These are phyloP conservation scores for Brenthis daphne DNA, from an alignment of 2,888 invertebrate genomes.

Conservation along the genomic window DNA sequence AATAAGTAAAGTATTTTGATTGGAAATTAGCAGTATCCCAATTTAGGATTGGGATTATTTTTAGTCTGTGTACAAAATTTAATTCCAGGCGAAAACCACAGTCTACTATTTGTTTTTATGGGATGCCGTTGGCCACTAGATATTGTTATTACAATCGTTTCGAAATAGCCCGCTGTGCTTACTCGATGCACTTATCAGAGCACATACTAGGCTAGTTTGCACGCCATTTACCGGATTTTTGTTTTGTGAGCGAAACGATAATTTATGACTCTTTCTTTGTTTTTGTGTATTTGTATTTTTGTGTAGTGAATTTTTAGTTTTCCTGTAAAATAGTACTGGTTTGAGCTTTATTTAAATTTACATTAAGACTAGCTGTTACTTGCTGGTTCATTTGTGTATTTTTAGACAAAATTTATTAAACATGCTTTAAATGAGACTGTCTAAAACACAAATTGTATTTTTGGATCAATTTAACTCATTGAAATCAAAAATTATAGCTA, in stretches of 20 bases:
- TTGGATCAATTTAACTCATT: no score
- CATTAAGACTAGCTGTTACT: no score
- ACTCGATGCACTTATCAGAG: conserved; percentile 55
- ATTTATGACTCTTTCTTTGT: conserved; percentile 4
- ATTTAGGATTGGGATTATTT: neutral
- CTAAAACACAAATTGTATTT: no score
- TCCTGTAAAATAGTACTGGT: no score
- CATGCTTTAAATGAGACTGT: no score
- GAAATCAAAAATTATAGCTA: no score
- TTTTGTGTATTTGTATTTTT: conserved; percentile 6
- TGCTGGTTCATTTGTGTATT: no score
- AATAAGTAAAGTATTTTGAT: neutral
- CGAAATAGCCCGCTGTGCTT: conserved; percentile 52
- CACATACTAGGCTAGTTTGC: conserved; percentile 44
- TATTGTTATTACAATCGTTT: conserved; percentile 67
- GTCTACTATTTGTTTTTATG: conserved; percentile 71
- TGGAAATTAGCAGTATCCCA: conserved; percentile 31
- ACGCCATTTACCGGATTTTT: conserved; percentile 36
- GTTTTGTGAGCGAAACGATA: conserved; percentile 22
- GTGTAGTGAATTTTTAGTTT: no score
- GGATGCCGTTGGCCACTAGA: conserved; percentile 55
- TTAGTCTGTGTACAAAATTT: conserved; percentile 48
- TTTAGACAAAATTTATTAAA: no score
- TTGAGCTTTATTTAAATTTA: no score
- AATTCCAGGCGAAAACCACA: conserved; percentile 59